Percentiles rank a stretch among this genome's conserved stretches.
These are phyloP conservation scores for Catocala fraxini DNA, from an alignment of 2,888 invertebrate genomes.

Conservation along the genomic window DNA sequence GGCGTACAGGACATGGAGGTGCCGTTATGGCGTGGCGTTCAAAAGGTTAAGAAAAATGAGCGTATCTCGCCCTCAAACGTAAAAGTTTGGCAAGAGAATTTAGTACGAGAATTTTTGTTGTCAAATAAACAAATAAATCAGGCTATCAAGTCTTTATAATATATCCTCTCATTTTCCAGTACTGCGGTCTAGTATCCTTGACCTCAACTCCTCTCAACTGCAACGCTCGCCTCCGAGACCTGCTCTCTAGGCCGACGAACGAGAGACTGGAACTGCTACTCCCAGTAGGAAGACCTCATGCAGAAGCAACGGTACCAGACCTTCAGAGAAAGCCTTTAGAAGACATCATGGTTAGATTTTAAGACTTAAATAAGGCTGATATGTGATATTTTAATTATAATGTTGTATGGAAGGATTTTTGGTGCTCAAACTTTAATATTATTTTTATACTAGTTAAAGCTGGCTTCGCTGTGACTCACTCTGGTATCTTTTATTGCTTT, in stretches of 20 bases:
- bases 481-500: too few relatives aligned
- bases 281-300: conserved; percentile 94
- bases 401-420: background rate
- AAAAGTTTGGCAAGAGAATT: too few relatives aligned
- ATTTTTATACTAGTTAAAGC: too few relatives aligned
- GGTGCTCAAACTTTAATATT: too few relatives aligned
- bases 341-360: conserved; percentile 91
- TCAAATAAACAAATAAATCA: too few relatives aligned
- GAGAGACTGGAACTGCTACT: conserved; percentile 94
- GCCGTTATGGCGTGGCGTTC: too few relatives aligned
- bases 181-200: conserved; percentile 94
- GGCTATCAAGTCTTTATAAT: background rate
- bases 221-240: conserved; percentile 91
- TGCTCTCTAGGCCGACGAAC: conserved; percentile 92
- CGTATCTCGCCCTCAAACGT: too few relatives aligned
- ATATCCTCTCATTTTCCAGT: conserved; percentile 76
- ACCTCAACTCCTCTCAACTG: conserved; percentile 97
- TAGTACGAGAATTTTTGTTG: too few relatives aligned
- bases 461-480: too few relatives aligned
- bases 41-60: too few relatives aligned
- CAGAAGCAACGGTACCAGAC: conserved; percentile 93
- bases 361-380: conserved; percentile 33
- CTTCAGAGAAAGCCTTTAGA: conserved; percentile 91
- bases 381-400: conserved; percentile 26
- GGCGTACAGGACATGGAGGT: too few relatives aligned